A percentile compares a stretch with the other conserved stretches of the same genome.
These are phyloP conservation scores for Saccostrea echinata DNA, from an alignment of 1,140 invertebrate species.

Conservation along the genomic window DNA sequence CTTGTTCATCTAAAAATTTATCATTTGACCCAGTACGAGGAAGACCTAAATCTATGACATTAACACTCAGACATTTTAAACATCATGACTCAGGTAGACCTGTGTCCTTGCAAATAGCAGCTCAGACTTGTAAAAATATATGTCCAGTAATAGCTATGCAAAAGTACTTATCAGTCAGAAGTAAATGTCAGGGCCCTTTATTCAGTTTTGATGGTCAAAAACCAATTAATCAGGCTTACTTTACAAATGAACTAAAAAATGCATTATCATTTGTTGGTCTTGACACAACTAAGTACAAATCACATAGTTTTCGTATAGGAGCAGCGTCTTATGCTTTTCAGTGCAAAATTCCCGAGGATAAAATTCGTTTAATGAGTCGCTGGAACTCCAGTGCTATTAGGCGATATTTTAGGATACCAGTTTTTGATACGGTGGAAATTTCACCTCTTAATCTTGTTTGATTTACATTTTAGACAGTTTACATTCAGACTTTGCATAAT, in stretches of 20 bases:
- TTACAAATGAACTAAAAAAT: slow-evolving; percentile 27
- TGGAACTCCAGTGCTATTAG: too few relatives aligned
- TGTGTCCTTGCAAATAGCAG: background rate
- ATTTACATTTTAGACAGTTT: too few relatives aligned
- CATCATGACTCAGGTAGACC: slow-evolving; percentile 10
- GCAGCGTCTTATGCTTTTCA: slow-evolving; percentile 33
- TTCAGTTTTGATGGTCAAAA: slow-evolving; percentile 14
- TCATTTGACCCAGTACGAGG: too few relatives aligned
- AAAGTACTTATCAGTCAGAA: background rate
- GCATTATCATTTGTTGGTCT: slow-evolving; percentile 31
- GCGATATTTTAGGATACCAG: too few relatives aligned
- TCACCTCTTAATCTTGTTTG: too few relatives aligned
- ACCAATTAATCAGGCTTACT: background rate
- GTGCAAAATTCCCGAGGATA: too few relatives aligned
- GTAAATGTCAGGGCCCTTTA: background rate
- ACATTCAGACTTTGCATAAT: too few relatives aligned
- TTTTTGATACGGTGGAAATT: too few relatives aligned
- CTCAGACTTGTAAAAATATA: background rate
- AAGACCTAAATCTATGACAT: too few relatives aligned
- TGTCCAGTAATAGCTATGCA: slow-evolving; percentile 7
- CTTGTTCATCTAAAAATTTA: too few relatives aligned
- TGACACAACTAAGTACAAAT: background rate
- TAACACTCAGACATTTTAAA: too few relatives aligned
- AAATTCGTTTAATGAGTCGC: too few relatives aligned
- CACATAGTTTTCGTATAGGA: slow-evolving; percentile 49